These are phyloP conservation scores for Scaptomyza parva DNA, from an alignment of 2,888 invertebrate species.

Conservation along the genomic window DNA sequence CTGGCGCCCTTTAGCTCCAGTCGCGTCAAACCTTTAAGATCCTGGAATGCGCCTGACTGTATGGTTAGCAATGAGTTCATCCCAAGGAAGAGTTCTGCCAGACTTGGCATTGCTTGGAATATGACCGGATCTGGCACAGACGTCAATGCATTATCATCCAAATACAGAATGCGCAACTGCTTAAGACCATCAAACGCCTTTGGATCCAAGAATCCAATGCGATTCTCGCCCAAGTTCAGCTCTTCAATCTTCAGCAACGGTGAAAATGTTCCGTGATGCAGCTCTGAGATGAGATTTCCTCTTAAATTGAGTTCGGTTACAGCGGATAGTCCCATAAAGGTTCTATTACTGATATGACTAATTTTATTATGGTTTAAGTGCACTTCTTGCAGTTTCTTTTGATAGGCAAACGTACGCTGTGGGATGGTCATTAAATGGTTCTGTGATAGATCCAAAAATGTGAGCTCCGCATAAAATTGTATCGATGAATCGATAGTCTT, in stretches of 20 bases:
- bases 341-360: slow-evolving; percentile 91
- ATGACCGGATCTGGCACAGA: slow-evolving; percentile 90
- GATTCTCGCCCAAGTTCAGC: slow-evolving; percentile 93
- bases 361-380: slow-evolving; percentile 94
- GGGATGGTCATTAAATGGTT: slow-evolving; percentile 94
- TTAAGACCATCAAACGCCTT: slow-evolving; percentile 91
- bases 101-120: slow-evolving; percentile 90
- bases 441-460: slow-evolving; percentile 93
- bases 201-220: slow-evolving; percentile 92
- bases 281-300: slow-evolving; percentile 92
- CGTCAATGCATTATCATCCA: slow-evolving; percentile 93
- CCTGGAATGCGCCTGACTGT: slow-evolving; percentile 92
- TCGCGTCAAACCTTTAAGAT: slow-evolving; percentile 90
- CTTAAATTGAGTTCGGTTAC: slow-evolving; percentile 92
- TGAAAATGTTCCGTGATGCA: slow-evolving; percentile 91
- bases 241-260: slow-evolving; percentile 92
- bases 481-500: slow-evolving; percentile 95
- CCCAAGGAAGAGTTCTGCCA: slow-evolving; percentile 94
- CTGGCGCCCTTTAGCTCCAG: slow-evolving; percentile 93
- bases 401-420: slow-evolving; percentile 91
- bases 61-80: slow-evolving; percentile 91
- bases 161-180: slow-evolving; percentile 91
- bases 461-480: slow-evolving; percentile 94
- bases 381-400: slow-evolving; percentile 92
- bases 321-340: slow-evolving; percentile 92